Base-by-base conservation (phyloP, 2,797 vertebrate genomes). In the Dermochelys coriacea region DNA sequence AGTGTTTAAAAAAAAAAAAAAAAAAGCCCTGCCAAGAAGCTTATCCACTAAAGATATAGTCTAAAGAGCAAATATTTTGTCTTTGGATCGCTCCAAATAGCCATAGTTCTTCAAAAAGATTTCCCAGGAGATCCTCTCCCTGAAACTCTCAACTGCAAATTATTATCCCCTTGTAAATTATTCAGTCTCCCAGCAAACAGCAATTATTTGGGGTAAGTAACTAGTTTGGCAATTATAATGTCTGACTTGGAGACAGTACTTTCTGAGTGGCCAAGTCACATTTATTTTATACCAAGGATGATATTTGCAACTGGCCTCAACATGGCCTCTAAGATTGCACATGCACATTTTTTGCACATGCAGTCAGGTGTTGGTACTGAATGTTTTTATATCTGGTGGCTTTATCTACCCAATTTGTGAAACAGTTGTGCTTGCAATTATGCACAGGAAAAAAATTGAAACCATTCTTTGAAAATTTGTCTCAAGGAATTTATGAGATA, bases 181-280 rank as follows among this genome's bases (percentile, higher is more conserved):
- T 82, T 97, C 54, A 71, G 1, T 80, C 71, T 94, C 83, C 91
- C 45, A 61, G 15, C 86, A 97, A 93, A 88, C 50, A 83, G 75
- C 88, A 94, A 84, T 97, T 91, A 71, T 88, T 88, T 87, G 9
- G n/a, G 52, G 55, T 59, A 47, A 88, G 18, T 75, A 86, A 95
- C 93, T 94, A 92, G 84, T 92, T 77, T 85, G 61, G 84, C 85
- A 86, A 8, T 45, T 64, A 9, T 83, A 49, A 84, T 0, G 0
- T 49, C 49, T 87, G 21, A 29, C 8, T 86, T 81, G 81, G 50
- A 84, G 83, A 29, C 0, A 3, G 25, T 19, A 87, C 75, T 88
- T 75, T 87, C 61, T 83, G 49, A 12, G 27, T 49, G 15, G 50
- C 3, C 52, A 55, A 51, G 29, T 25, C 0, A 0, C 59, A 59